Conservation (phyloP, 2,113 vertebrate genomes). For the Leucopsar rothschildi region DNA sequence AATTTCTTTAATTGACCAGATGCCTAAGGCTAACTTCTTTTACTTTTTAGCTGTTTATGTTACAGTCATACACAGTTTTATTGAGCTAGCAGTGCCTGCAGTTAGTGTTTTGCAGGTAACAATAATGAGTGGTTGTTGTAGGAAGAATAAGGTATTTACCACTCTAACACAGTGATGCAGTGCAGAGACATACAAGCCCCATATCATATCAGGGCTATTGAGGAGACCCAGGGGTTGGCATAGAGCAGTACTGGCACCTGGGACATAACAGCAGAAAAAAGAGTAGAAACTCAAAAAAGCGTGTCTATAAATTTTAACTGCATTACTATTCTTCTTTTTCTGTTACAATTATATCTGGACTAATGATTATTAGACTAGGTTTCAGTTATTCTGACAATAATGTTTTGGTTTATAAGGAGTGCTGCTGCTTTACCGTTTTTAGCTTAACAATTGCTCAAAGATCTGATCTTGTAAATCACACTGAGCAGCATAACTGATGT, state of each 20-base stretch:
- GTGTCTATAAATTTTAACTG: neutral
- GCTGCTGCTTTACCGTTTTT: neutral
- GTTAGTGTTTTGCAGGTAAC: neutral
- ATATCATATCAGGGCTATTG: rapidly evolving
- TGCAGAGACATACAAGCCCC: neutral
- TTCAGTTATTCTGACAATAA: neutral
- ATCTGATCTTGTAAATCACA: neutral
- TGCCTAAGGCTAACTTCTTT: neutral
- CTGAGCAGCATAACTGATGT: neutral
- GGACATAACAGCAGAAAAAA: neutral
- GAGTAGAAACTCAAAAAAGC: neutral
- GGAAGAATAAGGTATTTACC: neutral
- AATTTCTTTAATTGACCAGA: neutral
- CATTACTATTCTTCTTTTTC: neutral
- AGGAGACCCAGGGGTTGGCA: neutral
- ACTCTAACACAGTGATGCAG: neutral
- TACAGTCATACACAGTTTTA: neutral
- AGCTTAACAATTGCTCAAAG: neutral
- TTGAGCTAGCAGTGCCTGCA: neutral
- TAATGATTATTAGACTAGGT: neutral
- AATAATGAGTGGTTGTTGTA: neutral
- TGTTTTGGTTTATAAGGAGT: neutral
- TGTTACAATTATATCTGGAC: neutral
- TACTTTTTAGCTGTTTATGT: neutral
- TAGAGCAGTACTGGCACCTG: rapidly evolving